phyloP scores from a whole-genome alignment of 2,797 vertebrate genomes.

The Ibycter americanus region DNA sequence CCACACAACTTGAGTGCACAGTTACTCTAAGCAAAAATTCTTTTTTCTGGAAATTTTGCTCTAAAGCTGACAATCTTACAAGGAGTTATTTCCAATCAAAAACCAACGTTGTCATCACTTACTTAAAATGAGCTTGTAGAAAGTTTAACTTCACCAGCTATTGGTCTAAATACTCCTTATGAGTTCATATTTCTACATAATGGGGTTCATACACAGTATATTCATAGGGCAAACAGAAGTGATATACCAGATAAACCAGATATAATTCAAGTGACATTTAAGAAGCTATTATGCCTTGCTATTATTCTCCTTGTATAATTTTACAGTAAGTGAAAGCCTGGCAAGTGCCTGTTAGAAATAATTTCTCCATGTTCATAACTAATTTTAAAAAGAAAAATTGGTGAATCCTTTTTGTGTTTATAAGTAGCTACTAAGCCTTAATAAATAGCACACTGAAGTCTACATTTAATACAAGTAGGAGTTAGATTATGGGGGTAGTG shows the following conservation, averaged over 20 bases:
- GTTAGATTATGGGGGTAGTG: not conserved
- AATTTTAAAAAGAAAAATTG: not conserved
- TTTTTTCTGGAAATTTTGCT: not conserved
- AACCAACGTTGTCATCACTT: accelerated
- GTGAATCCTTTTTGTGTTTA: not conserved
- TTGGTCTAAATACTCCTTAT: not conserved
- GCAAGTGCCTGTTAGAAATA: not conserved
- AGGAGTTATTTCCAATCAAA: not conserved
- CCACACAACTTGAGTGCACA: not conserved
- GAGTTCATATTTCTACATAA: not conserved
- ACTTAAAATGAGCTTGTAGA: not conserved
- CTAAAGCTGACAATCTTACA: not conserved
- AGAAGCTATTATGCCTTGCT: not conserved
- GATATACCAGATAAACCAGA: not conserved
- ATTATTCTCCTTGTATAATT: not conserved
- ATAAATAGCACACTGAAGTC: not conserved
- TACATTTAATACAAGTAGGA: not conserved
- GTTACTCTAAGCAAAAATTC: not conserved
- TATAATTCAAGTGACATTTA: not conserved
- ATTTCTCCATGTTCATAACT: not conserved
- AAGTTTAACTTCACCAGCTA: not conserved
- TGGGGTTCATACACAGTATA: not conserved
- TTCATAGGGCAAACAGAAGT: not conserved
- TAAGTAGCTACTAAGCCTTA: not conserved
- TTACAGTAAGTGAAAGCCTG: not conserved